Conservation (phyloP, 2,797 vertebrate genomes). For the Pangasius macronema region DNA sequence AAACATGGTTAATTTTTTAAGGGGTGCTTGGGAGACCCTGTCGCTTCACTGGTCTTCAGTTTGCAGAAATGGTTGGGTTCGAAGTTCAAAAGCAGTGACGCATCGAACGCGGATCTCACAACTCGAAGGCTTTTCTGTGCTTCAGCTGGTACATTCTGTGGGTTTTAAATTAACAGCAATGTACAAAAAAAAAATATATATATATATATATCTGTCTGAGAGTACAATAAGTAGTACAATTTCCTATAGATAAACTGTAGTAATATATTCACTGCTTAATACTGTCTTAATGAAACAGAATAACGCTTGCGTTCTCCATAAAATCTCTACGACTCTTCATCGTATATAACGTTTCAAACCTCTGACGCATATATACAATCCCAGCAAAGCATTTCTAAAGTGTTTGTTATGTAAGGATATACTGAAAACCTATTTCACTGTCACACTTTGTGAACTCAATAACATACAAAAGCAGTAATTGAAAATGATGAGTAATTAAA, state of each 20-base stretch:
- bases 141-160: conserved; percentile 3
- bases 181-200: not conserved
- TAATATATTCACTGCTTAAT: not conserved
- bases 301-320: not conserved
- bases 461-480: not conserved
- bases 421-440: not conserved
- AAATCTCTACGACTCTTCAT: not conserved
- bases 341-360: not conserved
- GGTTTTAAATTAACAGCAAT: not conserved
- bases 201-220: too few relatives aligned
- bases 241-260: not conserved
- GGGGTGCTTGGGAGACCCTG: not conserved
- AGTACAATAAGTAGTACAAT: not conserved
- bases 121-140: not conserved
- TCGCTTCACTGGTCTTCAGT: not conserved
- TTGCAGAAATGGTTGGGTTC: not conserved
- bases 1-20: not conserved
- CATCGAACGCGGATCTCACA: not conserved
- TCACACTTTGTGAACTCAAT: not conserved
- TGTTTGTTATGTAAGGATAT: not conserved
- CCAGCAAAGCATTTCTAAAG: not conserved
- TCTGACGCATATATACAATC: not conserved
- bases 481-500: not conserved
- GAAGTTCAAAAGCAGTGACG: not conserved
- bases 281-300: not conserved